Evolutionary conservation across 2,888 invertebrate species (phyloP).

Genomic region (Lasioglossum morio): DNA sequence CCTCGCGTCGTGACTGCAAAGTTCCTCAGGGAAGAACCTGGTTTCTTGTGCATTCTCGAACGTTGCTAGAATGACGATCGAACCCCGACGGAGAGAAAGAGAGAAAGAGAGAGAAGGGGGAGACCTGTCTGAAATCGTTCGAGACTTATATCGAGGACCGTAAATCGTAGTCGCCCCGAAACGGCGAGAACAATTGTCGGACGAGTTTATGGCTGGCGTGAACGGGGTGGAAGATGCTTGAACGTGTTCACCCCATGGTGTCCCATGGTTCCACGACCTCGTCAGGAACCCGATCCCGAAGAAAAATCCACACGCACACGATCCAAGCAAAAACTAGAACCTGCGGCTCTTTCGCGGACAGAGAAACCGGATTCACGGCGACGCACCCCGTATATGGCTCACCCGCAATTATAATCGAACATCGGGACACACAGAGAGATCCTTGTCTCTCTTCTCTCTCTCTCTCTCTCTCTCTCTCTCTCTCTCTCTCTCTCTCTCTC

Average conservation of each 20-base stretch:
- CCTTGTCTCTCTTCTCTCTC: not conserved
- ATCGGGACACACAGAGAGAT: slow-evolving; percentile 7
- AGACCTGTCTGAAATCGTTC: not conserved
- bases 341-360: slow-evolving; percentile 40
- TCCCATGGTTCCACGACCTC: slow-evolving; percentile 38
- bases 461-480: no score
- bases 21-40: not conserved
- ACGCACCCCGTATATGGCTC: slow-evolving; percentile 53
- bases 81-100: not conserved
- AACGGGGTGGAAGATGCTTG: not conserved
- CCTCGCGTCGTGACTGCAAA: not conserved
- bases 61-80: not conserved
- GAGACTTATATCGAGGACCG: slow-evolving; percentile 3
- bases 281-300: slow-evolving; percentile 48
- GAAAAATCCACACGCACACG: slow-evolving; percentile 54
- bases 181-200: slow-evolving; percentile 37
- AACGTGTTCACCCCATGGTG: not conserved
- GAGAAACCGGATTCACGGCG: slow-evolving; percentile 66
- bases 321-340: slow-evolving; percentile 65
- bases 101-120: not conserved
- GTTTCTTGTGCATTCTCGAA: not conserved
- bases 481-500: no score
- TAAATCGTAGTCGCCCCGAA: slow-evolving; percentile 40
- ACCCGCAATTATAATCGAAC: slow-evolving; percentile 53
- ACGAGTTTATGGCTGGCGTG: slow-evolving; percentile 25